Evolutionary conservation across 2,113 vertebrate genomes (phyloP).

Genomic region (Excalfactoria chinensis): DNA sequence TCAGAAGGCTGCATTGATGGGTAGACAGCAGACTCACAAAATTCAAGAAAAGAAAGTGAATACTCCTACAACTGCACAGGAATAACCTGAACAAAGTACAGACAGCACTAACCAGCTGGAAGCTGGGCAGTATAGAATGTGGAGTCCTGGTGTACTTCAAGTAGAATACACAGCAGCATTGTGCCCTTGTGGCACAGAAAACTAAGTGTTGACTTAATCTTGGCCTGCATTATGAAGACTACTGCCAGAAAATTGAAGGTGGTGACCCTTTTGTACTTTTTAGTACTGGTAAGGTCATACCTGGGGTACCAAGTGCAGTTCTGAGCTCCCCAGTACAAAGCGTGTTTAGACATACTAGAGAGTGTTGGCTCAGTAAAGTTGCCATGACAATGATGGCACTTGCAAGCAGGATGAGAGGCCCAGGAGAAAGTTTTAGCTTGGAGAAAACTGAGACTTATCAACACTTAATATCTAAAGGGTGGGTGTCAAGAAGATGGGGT

Average conservation of each 20-base stretch:
- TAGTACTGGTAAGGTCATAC: background rate
- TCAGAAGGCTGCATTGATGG: background rate
- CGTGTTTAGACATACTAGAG: background rate
- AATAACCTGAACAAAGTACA: background rate
- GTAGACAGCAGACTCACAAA: background rate
- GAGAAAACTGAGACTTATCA: background rate
- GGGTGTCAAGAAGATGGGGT: background rate
- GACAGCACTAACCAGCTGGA: accelerated
- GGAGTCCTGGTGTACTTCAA: background rate
- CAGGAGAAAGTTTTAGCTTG: background rate
- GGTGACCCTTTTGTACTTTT: background rate
- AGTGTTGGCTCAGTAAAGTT: background rate
- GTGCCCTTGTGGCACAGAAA: background rate
- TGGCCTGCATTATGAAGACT: background rate
- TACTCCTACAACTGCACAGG: background rate
- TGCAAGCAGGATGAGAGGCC: background rate
- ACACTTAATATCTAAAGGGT: background rate
- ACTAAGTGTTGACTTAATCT: accelerated
- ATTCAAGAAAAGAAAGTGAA: background rate
- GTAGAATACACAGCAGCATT: background rate
- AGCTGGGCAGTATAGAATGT: background rate
- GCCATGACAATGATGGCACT: background rate
- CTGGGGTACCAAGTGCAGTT: background rate
- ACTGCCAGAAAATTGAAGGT: background rate
- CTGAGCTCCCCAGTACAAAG: background rate